phyloP scores from a whole-genome alignment of 2,797 vertebrate genomes.

The Falco concolor region DNA sequence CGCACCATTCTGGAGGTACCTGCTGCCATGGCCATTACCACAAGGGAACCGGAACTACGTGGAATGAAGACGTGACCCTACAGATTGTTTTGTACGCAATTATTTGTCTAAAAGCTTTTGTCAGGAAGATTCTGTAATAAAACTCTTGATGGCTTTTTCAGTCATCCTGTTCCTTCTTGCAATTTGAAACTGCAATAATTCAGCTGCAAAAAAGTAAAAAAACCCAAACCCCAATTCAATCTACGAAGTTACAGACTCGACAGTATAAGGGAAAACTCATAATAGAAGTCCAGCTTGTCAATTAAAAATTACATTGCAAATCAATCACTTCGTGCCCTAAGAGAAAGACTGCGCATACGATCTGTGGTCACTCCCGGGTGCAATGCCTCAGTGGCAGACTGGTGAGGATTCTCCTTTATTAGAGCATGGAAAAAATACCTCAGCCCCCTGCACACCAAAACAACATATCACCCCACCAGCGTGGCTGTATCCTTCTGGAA shows the following conservation, averaged over 20 bases:
- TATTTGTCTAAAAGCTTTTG: background rate
- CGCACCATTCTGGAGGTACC: background rate
- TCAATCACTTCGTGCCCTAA: background rate
- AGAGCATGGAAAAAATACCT: background rate
- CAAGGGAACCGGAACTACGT: background rate
- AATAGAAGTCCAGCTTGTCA: background rate
- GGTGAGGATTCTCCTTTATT: background rate
- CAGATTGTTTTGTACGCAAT: fast-evolving
- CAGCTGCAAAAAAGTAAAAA: background rate
- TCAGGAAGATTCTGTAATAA: background rate
- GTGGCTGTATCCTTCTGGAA: background rate
- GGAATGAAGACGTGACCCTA: background rate
- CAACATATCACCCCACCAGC: background rate
- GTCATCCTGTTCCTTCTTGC: background rate
- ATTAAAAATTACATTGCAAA: background rate
- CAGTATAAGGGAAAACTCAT: background rate
- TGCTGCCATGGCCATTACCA: background rate
- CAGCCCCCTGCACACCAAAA: background rate
- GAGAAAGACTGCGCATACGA: background rate
- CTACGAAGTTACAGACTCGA: background rate
- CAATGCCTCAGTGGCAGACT: fast-evolving
- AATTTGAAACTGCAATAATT: background rate
- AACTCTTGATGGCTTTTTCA: background rate
- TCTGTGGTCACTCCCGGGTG: background rate
- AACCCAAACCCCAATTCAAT: background rate